Conservation (phyloP, 2,113 vertebrate species). For the Ifrita kowaldi region DNA sequence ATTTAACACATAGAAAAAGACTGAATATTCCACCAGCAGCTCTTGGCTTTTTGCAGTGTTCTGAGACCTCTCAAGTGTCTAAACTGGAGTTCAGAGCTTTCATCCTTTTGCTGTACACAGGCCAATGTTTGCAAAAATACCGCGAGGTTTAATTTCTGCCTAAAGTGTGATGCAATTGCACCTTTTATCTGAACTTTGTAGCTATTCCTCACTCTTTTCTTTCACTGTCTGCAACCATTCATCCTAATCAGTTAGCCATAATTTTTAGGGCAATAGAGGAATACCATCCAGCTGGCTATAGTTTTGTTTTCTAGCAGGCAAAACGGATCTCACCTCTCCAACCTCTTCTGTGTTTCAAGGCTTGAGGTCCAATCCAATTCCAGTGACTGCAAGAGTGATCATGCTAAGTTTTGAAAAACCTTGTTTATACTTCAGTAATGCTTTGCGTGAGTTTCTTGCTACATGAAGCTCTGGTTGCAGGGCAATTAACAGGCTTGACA, state of each 20-base stretch:
- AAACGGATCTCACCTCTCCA: background rate
- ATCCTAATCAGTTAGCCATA: background rate
- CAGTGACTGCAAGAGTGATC: background rate
- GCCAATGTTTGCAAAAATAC: background rate
- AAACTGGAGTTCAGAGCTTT: background rate
- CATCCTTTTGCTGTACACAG: background rate
- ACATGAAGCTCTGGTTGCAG: background rate
- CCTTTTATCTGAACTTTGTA: background rate
- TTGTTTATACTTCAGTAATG: slow-evolving; percentile 6
- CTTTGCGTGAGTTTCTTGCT: slow-evolving; percentile 32
- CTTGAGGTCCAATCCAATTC: background rate
- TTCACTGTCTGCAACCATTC: background rate
- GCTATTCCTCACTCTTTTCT: background rate
- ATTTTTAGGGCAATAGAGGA: background rate
- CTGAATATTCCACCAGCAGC: background rate
- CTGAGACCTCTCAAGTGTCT: background rate
- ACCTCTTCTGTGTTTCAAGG: background rate
- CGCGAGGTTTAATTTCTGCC: background rate
- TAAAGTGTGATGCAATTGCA: background rate
- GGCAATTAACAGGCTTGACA: slow-evolving; percentile 48
- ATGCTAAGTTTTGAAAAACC: background rate
- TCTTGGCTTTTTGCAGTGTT: background rate
- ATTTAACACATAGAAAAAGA: background rate
- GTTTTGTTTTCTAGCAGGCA: background rate
- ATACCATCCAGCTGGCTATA: background rate